Percentiles rank a stretch among this genome's conserved stretches.
Conservation (phyloP, 2,113 vertebrate genomes). For the Chaetorhynchus papuensis region DNA sequence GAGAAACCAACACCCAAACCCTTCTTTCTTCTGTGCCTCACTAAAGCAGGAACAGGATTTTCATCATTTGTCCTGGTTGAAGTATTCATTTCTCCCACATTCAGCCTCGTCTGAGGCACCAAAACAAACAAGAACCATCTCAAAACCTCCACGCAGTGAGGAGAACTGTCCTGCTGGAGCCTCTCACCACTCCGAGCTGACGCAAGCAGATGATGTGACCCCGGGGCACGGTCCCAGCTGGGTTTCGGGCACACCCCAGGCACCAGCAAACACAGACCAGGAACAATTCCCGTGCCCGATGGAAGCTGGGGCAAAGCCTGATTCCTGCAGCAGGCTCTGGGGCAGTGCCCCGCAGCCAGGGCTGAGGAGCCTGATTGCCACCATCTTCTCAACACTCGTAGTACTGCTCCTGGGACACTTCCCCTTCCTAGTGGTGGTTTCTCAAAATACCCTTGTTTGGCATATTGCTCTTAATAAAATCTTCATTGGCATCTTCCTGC, state of each 20-base stretch:
- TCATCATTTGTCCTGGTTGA: neutral
- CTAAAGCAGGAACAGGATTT: neutral
- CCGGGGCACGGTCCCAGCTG: neutral
- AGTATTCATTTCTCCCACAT: neutral
- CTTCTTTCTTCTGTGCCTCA: neutral
- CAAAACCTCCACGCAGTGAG: rapidly evolving
- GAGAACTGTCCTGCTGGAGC: neutral
- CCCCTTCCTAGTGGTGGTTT: neutral
- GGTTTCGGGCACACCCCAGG: rapidly evolving
- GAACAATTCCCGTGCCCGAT: rapidly evolving
- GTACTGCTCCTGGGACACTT: neutral
- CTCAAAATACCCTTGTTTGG: neutral
- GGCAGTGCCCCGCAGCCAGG: neutral
- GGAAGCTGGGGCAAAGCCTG: neutral
- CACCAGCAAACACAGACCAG: neutral
- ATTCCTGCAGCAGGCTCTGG: rapidly evolving
- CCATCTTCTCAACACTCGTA: neutral
- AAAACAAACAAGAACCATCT: rapidly evolving
- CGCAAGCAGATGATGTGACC: rapidly evolving
- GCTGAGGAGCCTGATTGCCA: neutral
- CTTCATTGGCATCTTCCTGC: neutral
- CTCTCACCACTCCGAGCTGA: rapidly evolving
- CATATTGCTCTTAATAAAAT: neutral
- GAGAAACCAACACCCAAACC: neutral
- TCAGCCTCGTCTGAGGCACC: rapidly evolving